Evolutionary conservation across 1,140 invertebrate species (phyloP).

Genomic region (Parapsyche elsis): DNA sequence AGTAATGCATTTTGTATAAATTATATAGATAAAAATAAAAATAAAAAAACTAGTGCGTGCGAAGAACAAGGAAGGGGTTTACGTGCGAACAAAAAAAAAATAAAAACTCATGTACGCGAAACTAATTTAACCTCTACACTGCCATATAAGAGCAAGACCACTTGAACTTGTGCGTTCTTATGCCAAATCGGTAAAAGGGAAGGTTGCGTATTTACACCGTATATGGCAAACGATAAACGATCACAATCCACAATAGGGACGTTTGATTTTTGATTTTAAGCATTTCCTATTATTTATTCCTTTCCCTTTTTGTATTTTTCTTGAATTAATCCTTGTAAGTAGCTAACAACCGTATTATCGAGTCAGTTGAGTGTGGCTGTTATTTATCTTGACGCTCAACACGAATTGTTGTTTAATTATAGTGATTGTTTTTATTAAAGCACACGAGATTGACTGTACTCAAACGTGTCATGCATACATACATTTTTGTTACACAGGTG

Average conservation of each 20-base stretch:
- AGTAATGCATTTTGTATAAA: background rate
- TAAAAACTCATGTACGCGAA: background rate
- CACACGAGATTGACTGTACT: no score
- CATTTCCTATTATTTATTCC: background rate
- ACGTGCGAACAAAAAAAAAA: background rate
- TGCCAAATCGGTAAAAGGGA: constrained; percentile 40
- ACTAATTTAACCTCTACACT: constrained; percentile 1
- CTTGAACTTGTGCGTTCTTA: constrained; percentile 39
- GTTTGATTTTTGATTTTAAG: background rate
- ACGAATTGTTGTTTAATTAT: no score
- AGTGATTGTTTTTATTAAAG: no score
- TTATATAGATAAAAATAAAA: background rate
- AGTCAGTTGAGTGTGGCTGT: no score
- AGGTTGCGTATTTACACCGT: background rate
- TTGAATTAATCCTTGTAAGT: no score
- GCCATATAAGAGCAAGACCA: constrained; percentile 32
- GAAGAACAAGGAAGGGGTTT: constrained; percentile 25
- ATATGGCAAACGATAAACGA: background rate
- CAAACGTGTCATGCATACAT: no score
- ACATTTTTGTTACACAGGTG: no score
- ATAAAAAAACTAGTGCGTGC: background rate
- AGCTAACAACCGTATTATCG: no score
- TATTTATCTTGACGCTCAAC: no score
- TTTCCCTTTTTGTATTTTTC: no score
- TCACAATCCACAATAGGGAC: background rate